phyloP scores from a whole-genome alignment of 2,888 invertebrate species.

The Ectemnius cavifrons region DNA sequence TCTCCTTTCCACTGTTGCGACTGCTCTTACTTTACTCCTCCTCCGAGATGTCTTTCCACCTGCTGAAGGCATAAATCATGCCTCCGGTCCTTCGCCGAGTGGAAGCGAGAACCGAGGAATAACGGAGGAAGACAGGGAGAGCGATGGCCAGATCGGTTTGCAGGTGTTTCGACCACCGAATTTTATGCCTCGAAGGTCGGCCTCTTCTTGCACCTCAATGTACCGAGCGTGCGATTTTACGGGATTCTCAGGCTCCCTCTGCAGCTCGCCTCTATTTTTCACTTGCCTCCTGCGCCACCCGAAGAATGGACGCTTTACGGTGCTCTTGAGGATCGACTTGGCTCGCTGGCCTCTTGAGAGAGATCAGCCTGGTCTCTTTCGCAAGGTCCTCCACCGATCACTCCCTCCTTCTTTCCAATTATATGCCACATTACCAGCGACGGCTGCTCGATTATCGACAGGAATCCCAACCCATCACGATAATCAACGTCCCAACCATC shows the following conservation, averaged over 20 bases:
- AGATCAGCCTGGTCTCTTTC: not conserved
- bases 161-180: conserved; percentile 58
- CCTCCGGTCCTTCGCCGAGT: conserved; percentile 30
- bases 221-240: conserved; percentile 31
- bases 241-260: not conserved
- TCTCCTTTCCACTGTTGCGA: conserved; percentile 16
- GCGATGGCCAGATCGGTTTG: conserved; percentile 37
- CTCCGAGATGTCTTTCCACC: conserved; percentile 61
- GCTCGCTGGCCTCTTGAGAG: not conserved
- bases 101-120: conserved; percentile 17
- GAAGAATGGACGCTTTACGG: conserved; percentile 2
- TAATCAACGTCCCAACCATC: not conserved
- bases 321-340: not conserved
- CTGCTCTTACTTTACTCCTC: conserved; percentile 25
- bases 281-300: not conserved
- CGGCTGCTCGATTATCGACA: conserved; percentile 3
- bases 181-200: conserved; percentile 51
- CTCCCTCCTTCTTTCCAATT: conserved; percentile 9
- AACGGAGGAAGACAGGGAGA: not conserved
- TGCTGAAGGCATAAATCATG: conserved; percentile 70
- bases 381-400: not conserved
- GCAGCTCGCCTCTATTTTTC: not conserved
- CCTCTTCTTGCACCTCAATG: conserved; percentile 33
- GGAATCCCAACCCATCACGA: not conserved
- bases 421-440: conserved; percentile 3